Conservation (phyloP, 35 echinoderm and acorn worm genomes). For the Strongylocentrotus purpuratus region DNA sequence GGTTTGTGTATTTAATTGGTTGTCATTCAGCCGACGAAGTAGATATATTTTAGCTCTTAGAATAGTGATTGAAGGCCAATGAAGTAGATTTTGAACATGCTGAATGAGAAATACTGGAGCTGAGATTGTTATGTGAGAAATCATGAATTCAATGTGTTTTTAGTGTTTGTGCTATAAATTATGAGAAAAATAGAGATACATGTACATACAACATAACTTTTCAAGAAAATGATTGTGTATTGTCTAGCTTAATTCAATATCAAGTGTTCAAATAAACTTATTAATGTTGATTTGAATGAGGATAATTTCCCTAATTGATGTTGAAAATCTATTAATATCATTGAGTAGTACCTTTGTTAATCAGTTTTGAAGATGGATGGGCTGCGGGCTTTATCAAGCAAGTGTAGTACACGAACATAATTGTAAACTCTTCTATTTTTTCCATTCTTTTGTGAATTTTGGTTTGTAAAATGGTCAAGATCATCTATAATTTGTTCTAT, state of each 20-base stretch:
- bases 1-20: slow-evolving; percentile 11
- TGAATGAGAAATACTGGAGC: not conserved
- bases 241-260: slow-evolving; percentile 3
- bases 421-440: not conserved
- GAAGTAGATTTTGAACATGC: not conserved
- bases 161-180: slow-evolving; percentile 44
- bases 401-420: not conserved
- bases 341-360: not conserved
- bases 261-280: slow-evolving; percentile 12
- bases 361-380: not conserved
- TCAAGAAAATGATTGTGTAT: not conserved
- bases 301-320: not conserved
- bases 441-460: slow-evolving; percentile 13
- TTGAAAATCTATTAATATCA: not conserved
- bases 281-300: not conserved
- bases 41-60: not conserved
- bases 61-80: not conserved
- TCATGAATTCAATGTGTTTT: slow-evolving; percentile 13
- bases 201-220: slow-evolving; percentile 19
- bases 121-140: not conserved
- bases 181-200: not conserved
- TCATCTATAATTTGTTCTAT: not conserved
- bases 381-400: not conserved
- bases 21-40: not conserved
- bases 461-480: not conserved